phyloP scores from a whole-genome alignment of 1,140 invertebrate species.

The roundworm (Caenorhabditis elegans) region DNA sequence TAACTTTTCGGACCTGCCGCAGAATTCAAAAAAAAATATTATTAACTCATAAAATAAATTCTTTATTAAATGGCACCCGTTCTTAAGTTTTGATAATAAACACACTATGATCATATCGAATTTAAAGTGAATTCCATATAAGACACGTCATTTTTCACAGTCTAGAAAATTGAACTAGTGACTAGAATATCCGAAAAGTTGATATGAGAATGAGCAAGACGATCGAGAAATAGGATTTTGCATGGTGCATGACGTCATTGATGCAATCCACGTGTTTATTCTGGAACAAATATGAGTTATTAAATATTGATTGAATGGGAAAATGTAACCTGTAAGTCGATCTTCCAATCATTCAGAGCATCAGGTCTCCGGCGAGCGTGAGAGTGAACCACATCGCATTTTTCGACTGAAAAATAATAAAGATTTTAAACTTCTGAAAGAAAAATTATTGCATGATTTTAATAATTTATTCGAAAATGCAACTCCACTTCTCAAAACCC shows the following conservation, averaged over 20 bases:
- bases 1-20: too few species aligned
- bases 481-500: too few species aligned
- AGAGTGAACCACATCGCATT: neutral
- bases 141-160: slow-evolving; percentile 6
- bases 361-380: neutral
- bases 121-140: neutral
- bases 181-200: neutral
- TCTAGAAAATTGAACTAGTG: neutral
- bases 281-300: neutral
- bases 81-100: neutral
- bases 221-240: neutral
- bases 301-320: neutral
- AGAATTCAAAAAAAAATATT: neutral
- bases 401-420: neutral
- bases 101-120: neutral
- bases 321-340: neutral
- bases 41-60: neutral
- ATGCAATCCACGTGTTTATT: slow-evolving; percentile 20
- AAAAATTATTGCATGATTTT: too few species aligned
- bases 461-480: too few species aligned
- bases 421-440: neutral
- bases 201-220: neutral
- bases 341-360: slow-evolving; percentile 16
- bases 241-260: neutral
- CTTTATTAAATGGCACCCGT: neutral